These are phyloP conservation scores for Epinotia ramella DNA, from an alignment of 2,888 invertebrate genomes.

Conservation along the genomic window DNA sequence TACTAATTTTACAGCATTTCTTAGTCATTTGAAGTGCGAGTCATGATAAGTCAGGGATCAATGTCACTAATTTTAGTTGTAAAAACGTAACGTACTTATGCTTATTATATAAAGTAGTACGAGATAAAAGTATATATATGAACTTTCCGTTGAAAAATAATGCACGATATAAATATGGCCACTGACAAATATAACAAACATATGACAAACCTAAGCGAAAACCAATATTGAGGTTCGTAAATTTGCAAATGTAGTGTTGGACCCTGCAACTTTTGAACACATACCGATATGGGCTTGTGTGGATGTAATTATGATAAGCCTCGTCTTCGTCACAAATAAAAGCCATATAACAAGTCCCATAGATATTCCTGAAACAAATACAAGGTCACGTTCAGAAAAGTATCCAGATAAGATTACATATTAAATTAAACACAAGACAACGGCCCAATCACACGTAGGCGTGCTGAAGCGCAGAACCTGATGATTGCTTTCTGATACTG, in stretches of 20 bases:
- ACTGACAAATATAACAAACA: too few relatives aligned
- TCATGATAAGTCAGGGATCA: background rate
- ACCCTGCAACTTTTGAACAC: background rate
- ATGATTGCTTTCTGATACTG: slow-evolving; percentile 65
- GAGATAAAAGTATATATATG: background rate
- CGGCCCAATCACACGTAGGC: slow-evolving; percentile 59
- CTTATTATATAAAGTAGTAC: background rate
- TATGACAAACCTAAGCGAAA: too few relatives aligned
- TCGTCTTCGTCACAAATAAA: background rate
- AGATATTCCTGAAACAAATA: background rate
- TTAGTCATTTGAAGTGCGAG: too few relatives aligned
- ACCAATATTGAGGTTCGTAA: too few relatives aligned
- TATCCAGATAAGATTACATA: slow-evolving; percentile 38
- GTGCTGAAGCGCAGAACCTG: slow-evolving; percentile 66
- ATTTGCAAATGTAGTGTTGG: too few relatives aligned
- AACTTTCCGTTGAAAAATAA: background rate
- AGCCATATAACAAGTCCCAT: background rate
- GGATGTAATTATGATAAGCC: background rate
- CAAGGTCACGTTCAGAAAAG: slow-evolving; percentile 1
- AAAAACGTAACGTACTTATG: background rate
- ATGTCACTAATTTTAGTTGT: background rate
- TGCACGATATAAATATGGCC: too few relatives aligned
- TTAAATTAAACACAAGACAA: slow-evolving; percentile 46
- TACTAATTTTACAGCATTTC: too few relatives aligned
- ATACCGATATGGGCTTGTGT: background rate